Base-by-base conservation (phyloP, 92 coral and sea anemone species). In the Micromussa lordhowensis region DNA sequence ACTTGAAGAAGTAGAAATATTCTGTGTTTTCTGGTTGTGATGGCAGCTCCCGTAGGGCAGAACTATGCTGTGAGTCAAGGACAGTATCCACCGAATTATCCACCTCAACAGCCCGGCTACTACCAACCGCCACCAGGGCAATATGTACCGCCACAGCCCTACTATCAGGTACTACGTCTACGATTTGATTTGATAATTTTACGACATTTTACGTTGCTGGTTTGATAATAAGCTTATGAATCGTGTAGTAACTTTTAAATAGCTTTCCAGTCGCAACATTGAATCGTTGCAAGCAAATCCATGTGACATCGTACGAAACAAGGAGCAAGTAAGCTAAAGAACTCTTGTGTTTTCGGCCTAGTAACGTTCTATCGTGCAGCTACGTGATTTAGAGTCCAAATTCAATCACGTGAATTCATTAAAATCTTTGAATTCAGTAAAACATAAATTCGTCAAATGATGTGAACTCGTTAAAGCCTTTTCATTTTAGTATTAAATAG, bases 71-170 rank as follows among this genome's bases (percentile, higher is more conserved):
- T 71, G 68, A 74, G 40, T 26, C 86, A 71, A 74, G 86, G 86
- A 3, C 92, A 76, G 19, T 83, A 76, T 53, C 92, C 82, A 19
- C 71, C 90, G 57, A 69, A 78, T 14, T 79, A 91, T 77, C 91
- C 87, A 21, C 89, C 88, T 22, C 87, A 90, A 35, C 93, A 90
- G n/a, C 86, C 93, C 34, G 86, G 86, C 26, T 86, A 85, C 17
- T 78, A 72, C 28, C 92, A 89, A 29, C 90, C 89, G 21, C 83
- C 79, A 24, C 75, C 57, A 2, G 86, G 61, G 0, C 90, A 87
- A 38, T 87, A 87, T 55, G 71, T 71, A 22, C 80, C 51, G 51
- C 12, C 85, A 28, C 86, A 53, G 19, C 54, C 85, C 35, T 79
- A 87, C 68, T 87, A 87, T 80, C 90, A 79, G 85, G 90, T 87